These are phyloP conservation scores for Cynoglossus semilaevis DNA, from an alignment of 2,113 vertebrate species.

Conservation along the genomic window DNA sequence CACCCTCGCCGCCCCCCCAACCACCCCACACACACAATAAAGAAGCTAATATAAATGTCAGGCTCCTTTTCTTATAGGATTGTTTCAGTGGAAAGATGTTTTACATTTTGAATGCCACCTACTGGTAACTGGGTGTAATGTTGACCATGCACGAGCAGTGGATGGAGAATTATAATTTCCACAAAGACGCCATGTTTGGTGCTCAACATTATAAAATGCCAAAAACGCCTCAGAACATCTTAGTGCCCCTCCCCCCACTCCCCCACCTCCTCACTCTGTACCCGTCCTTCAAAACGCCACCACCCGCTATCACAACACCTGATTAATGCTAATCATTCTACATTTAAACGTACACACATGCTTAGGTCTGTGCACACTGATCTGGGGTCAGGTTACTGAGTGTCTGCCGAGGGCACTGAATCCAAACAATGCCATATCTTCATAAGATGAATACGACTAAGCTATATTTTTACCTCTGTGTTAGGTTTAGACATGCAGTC, in stretches of 20 bases:
- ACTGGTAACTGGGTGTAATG: slow-evolving; percentile 30
- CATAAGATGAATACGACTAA: slow-evolving; percentile 45
- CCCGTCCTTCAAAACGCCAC: too few relatives aligned
- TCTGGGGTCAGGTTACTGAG: slow-evolving; percentile 24
- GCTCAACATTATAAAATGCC: slow-evolving; percentile 52
- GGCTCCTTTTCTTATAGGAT: slow-evolving; percentile 51
- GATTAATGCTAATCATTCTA: too few relatives aligned
- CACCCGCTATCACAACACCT: too few relatives aligned
- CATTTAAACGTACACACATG: too few relatives aligned
- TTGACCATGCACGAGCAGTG: too few relatives aligned
- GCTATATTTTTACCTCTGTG: slow-evolving; percentile 48
- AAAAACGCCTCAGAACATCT: slow-evolving; percentile 72
- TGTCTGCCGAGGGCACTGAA: slow-evolving; percentile 41
- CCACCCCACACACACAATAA: slow-evolving; percentile 56
- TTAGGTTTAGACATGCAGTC: slow-evolving; percentile 21
- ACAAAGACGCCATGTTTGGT: slow-evolving; percentile 59
- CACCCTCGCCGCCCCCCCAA: too few relatives aligned
- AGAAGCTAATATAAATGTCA: slow-evolving; percentile 53
- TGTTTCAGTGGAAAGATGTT: slow-evolving; percentile 66
- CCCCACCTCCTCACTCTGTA: too few relatives aligned
- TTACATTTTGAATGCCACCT: slow-evolving; percentile 56
- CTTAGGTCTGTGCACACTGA: slow-evolving; percentile 18
- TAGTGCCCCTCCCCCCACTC: slow-evolving; percentile 34
- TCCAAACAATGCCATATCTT: slow-evolving; percentile 43
- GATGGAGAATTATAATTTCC: slow-evolving; percentile 23